A percentile compares a stretch with the other conserved stretches of the same genome.
Conservation (phyloP, 2,888 invertebrate genomes). For the Cepaea hortensis region DNA sequence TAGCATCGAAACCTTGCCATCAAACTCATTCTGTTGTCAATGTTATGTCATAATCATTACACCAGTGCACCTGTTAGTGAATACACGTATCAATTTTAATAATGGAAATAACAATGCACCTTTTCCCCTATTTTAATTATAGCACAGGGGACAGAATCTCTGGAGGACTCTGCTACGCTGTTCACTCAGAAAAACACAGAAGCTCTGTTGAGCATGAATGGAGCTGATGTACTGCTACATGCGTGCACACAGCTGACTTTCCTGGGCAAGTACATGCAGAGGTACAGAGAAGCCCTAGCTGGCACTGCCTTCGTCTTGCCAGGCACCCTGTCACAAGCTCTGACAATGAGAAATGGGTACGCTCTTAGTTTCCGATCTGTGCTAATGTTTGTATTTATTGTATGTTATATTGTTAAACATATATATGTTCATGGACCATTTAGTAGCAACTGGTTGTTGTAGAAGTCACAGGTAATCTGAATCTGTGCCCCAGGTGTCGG, state of each 20-base stretch:
- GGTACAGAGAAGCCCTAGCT: conserved; percentile 82
- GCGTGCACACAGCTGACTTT: conserved; percentile 88
- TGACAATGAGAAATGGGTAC: conserved; percentile 83
- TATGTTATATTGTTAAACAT: too few species aligned
- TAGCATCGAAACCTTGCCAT: too few species aligned
- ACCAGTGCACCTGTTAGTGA: too few species aligned
- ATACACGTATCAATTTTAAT: too few species aligned
- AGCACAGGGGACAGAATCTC: conserved; percentile 37
- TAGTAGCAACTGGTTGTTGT: too few species aligned
- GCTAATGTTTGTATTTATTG: too few species aligned
- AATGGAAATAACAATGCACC: too few species aligned
- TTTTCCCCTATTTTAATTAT: neutral
- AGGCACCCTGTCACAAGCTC: conserved; percentile 84
- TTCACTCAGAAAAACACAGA: conserved; percentile 87
- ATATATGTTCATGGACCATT: too few species aligned
- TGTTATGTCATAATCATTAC: too few species aligned
- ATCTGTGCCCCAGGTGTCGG: too few species aligned
- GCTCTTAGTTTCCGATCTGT: neutral
- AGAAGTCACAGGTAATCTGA: too few species aligned
- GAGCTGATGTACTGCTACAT: conserved; percentile 86
- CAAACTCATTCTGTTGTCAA: too few species aligned
- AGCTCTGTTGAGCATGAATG: conserved; percentile 87
- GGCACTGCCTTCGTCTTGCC: conserved; percentile 83
- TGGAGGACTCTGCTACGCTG: conserved; percentile 70
- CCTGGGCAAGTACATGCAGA: conserved; percentile 81